A percentile compares a stretch with the other conserved stretches of the same genome.
Conservation (phyloP, 2,113 vertebrate genomes). For the Saccopteryx bilineata region DNA sequence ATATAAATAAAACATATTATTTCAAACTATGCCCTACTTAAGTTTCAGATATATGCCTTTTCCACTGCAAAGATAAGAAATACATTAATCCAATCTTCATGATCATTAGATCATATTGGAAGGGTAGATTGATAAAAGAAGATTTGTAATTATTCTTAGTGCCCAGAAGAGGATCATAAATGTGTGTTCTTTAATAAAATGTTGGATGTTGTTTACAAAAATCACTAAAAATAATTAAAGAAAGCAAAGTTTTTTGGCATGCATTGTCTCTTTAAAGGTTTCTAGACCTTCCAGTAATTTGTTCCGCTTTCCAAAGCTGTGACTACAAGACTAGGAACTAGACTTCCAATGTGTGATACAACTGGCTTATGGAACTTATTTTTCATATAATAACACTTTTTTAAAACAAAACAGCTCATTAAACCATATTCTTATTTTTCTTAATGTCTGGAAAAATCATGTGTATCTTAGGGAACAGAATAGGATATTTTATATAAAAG, state of each 20-base stretch:
- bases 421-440: slow-evolving; percentile 54
- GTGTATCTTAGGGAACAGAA: not conserved
- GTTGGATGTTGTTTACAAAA: not conserved
- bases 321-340: not conserved
- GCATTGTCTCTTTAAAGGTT: not conserved
- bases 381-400: not conserved
- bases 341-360: not conserved
- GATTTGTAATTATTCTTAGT: not conserved
- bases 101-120: not conserved
- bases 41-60: not conserved
- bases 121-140: not conserved
- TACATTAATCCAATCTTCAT: not conserved
- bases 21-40: slow-evolving; percentile 34
- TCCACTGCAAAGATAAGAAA: not conserved
- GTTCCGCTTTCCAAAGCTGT: not conserved
- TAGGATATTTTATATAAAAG: not conserved
- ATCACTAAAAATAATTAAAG: not conserved
- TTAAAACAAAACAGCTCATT: slow-evolving; percentile 42
- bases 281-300: not conserved
- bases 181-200: not conserved
- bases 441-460: slow-evolving; percentile 43
- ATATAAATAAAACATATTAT: slow-evolving; percentile 39
- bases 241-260: not conserved
- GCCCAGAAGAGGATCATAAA: not conserved
- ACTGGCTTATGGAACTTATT: not conserved